Conservation (phyloP, 2,888 invertebrate genomes). For the Campaea margaritaria region DNA sequence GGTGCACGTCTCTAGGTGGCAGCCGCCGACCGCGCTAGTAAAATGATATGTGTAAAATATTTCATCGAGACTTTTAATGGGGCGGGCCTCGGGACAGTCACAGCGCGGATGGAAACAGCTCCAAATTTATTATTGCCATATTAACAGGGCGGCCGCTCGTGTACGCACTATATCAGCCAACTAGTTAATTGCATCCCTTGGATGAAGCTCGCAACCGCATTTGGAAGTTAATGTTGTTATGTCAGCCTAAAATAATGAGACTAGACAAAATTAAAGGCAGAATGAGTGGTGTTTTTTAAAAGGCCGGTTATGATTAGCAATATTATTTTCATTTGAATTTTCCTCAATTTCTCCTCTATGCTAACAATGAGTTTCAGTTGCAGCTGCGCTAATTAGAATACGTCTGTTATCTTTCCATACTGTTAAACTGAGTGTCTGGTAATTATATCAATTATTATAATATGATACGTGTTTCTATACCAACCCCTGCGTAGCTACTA, state of each 20-base stretch:
- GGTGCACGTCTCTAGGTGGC: conserved; percentile 40
- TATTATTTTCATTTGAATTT: conserved; percentile 17
- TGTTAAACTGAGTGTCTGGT: conserved; percentile 60
- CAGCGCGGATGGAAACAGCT: conserved; percentile 65
- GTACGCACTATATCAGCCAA: conserved; percentile 75
- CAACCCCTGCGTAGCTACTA: conserved; percentile 25
- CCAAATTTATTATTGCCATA: conserved; percentile 81
- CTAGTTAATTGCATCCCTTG: conserved; percentile 80
- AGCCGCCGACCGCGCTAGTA: conserved; percentile 45
- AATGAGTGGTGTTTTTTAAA: conserved; percentile 39
- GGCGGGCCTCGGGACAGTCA: conserved; percentile 55
- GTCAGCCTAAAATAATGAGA: conserved; percentile 74
- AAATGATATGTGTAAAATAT: conserved; percentile 65
- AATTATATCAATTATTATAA: conserved; percentile 52
- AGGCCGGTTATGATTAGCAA: conserved; percentile 20
- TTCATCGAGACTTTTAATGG: conserved; percentile 69
- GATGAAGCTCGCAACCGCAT: conserved; percentile 78
- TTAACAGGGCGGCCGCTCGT: conserved; percentile 67
- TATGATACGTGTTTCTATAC: conserved; percentile 25
- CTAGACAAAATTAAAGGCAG: conserved; percentile 55
- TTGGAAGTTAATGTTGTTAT: conserved; percentile 77
- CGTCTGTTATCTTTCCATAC: conserved; percentile 56
- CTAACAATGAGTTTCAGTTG: conserved; percentile 51
- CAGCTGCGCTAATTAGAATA: conserved; percentile 46
- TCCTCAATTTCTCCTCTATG: conserved; percentile 8